Conservation (phyloP, 2,888 invertebrate genomes). For the Amphimallon solstitiale region DNA sequence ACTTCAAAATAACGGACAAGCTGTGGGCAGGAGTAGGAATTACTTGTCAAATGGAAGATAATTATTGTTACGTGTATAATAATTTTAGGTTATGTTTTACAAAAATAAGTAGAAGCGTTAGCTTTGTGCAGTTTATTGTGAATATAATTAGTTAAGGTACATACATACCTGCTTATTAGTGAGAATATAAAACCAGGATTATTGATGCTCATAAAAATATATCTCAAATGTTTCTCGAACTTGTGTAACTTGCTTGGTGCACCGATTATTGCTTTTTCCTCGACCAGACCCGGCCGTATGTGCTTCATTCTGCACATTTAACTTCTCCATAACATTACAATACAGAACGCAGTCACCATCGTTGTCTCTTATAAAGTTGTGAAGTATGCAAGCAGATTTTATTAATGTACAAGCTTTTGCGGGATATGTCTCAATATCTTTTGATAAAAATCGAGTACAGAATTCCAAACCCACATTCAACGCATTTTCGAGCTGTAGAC, state of each 20-base stretch:
- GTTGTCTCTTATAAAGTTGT: background rate
- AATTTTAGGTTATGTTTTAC: background rate
- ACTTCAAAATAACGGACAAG: background rate
- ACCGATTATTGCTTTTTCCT: too few relatives aligned
- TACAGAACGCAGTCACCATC: too few relatives aligned
- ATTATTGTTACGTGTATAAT: background rate
- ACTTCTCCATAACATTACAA: too few relatives aligned
- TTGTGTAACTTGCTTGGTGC: too few relatives aligned
- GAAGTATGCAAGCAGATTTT: background rate
- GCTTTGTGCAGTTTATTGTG: background rate
- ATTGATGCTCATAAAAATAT: too few relatives aligned
- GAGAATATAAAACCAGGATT: too few relatives aligned
- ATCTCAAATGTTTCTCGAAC: too few relatives aligned
- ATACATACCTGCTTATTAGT: background rate
- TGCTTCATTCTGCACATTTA: too few relatives aligned
- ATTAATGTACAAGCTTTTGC: background rate
- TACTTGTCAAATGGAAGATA: background rate
- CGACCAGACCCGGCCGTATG: too few relatives aligned
- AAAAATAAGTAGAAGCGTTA: background rate
- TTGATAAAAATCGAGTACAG: background rate
- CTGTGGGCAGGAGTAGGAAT: background rate
- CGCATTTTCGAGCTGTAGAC: constrained; percentile 1
- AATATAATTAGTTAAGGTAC: background rate
- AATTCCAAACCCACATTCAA: constrained; percentile 33
- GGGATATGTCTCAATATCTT: constrained; percentile 3